Base-by-base conservation (phyloP, 1,140 invertebrate genomes). In the Neelides sp. region DNA sequence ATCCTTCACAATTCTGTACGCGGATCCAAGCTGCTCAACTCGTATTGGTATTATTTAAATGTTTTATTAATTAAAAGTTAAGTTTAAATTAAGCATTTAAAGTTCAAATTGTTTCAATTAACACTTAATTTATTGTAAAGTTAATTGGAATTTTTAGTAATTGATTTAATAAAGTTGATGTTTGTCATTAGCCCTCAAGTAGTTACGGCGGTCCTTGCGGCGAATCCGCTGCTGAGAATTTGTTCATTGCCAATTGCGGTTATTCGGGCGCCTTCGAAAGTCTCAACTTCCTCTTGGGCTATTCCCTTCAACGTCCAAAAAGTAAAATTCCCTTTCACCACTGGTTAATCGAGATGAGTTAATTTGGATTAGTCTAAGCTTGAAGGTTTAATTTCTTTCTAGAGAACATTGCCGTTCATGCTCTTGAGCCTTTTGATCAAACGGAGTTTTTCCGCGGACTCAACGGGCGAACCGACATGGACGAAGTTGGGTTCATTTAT, bases 181-280 rank as follows among this genome's bases (percentile, higher is more conserved):
- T 35, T 28, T 51, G 4, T 40, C 24, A 26, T 8, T 37, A 34
- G 46, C 52, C 52, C 17, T 48, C 51, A 23, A 19, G 2, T 4
- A 52, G 44, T 40, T 55, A 32, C 28, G 52, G 50, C 0, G 20
- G 27, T 4, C 19, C 46, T 12, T 57, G 59, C 40, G 12, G 24
- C 13, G 39, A 46, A 35, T 3, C 8, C 19, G 50, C 59, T 8
- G 17, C 17, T 3, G 2, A 42, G 12, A 55, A 48, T 49, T 50
- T 50, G 12, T 61, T 57, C 20, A 30, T 61, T 30, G 55, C 44
- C 24, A 55, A 52, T 34, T 61, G 59, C 37, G 59, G 59, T 20
- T 54, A 57, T 37, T 61, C 59, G 35, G 59, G 55, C 22, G 55
- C 55, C n/a, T 36, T 32, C 28, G 59, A 61, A 23, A 35, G 52